Evolutionary conservation across 2,888 invertebrate genomes (phyloP), one percentile per base, ranked within the genome.

Genomic region (Rhynchonema sp.): DNA sequence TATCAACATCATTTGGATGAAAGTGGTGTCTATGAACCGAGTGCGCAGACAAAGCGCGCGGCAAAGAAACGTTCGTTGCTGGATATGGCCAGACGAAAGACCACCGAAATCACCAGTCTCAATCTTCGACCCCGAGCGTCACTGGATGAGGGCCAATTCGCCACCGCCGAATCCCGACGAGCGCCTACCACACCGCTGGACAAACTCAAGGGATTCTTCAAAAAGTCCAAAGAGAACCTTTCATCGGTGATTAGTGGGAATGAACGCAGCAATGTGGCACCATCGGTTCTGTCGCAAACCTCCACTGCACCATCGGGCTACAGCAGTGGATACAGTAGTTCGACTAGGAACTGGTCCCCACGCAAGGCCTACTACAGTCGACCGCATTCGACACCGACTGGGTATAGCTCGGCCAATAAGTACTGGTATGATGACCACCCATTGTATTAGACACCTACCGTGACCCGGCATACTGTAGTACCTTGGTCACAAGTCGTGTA

Each of bases 141-240:
- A n/a, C 23, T 20, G 23, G 52, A 13, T n/a, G 17, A 6, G 13
- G 52, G 23, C n/a, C 49, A 49, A 49, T 23, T 49, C 49, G 38
- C 17, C 38, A 17, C 38, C 17, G 38, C 38, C 38, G 38, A n/a
- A n/a, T n/a, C n/a, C n/a, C n/a, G 38, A 38, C 38, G 38, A 38
- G 38, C 38, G 52, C 52, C 25, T 9, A 22, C 9, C 52, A 52
- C 70, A 1, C 71, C 71, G 22, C 67, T 72, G 60, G 72, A 72
- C 56, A 66, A 69, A 49, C 68, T 72, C 60, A 72, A 71, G 63
- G 66, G 66, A 25, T 58, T 62, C 53, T 62, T 62, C 58, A 28
- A 30, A n/a, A 2, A 6, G 26, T 9, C 23, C 46, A 46, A 52
- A 52, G 52, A 52, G 52, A 52, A 52, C 23, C 52, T 52, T 13